Conservation (phyloP, 2,797 vertebrate genomes). For the Eulemur rubriventer region DNA sequence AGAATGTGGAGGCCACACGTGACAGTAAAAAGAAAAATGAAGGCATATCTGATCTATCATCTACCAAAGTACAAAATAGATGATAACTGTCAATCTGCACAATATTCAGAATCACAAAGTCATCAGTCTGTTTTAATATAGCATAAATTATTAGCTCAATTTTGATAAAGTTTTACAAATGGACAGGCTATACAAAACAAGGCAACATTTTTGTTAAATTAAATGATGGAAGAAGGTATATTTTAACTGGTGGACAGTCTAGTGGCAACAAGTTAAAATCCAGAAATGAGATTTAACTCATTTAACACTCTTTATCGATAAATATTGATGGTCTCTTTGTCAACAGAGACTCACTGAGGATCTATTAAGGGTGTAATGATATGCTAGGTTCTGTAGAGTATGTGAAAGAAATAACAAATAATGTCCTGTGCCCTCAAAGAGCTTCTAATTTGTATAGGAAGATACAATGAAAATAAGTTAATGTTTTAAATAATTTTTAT, state of each 20-base stretch:
- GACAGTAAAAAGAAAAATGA: background rate
- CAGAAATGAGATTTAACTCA: slow-evolving; percentile 3
- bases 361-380: background rate
- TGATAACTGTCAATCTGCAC: background rate
- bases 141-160: background rate
- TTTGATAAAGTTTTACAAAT: slow-evolving; percentile 4
- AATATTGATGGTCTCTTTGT: background rate
- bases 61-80: background rate
- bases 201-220: background rate
- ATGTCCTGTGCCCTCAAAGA: background rate
- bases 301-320: slow-evolving; percentile 17
- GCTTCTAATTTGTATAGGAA: background rate
- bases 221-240: background rate
- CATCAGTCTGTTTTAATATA: background rate
- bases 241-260: background rate
- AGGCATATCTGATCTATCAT: background rate
- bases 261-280: background rate
- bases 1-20: background rate
- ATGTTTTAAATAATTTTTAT: background rate
- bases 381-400: background rate
- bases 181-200: background rate
- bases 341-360: background rate
- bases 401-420: background rate
- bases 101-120: slow-evolving; percentile 13
- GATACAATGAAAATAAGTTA: background rate